phyloP scores from a whole-genome alignment of 1,140 invertebrate species.

The Rhagoletis pomonella region DNA sequence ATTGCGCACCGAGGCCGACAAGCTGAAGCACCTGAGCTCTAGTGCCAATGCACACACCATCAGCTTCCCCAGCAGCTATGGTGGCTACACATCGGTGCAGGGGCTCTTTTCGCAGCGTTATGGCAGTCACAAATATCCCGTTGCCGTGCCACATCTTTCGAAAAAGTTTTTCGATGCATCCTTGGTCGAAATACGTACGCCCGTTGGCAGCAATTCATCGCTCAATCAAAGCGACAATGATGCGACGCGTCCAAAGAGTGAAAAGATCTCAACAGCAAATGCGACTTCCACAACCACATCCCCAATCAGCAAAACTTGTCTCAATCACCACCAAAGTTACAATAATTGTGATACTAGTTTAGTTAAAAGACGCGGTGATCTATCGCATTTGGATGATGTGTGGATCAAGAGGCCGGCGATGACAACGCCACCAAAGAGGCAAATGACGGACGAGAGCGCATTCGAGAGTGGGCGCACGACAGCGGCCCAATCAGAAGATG shows the following conservation, averaged over 20 bases:
- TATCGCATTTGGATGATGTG: constrained; percentile 65
- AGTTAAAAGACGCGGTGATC: constrained; percentile 22
- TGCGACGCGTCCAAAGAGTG: neutral
- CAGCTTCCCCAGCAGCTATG: constrained; percentile 78
- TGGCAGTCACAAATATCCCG: constrained; percentile 65
- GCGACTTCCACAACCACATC: neutral
- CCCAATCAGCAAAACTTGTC: neutral
- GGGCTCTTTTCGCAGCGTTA: constrained; percentile 73
- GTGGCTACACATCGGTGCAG: constrained; percentile 76
- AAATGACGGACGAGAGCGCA: constrained; percentile 62
- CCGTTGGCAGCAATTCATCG: constrained; percentile 80
- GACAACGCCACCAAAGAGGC: constrained; percentile 59
- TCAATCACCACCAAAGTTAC: constrained; percentile 49
- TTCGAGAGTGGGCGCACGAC: constrained; percentile 58
- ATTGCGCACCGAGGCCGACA: constrained; percentile 74
- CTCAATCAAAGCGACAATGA: constrained; percentile 73
- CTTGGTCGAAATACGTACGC: constrained; percentile 86
- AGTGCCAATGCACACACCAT: constrained; percentile 78
- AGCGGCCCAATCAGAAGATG: constrained; percentile 67
- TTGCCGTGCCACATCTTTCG: constrained; percentile 78
- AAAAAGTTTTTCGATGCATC: constrained; percentile 87
- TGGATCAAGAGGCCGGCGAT: constrained; percentile 64
- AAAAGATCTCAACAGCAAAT: constrained; percentile 19
- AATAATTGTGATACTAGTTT: constrained; percentile 64
- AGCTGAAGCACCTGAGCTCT: constrained; percentile 68